phyloP scores from a whole-genome alignment of 2,113 vertebrate species.

The Craseonycteris thonglongyai region DNA sequence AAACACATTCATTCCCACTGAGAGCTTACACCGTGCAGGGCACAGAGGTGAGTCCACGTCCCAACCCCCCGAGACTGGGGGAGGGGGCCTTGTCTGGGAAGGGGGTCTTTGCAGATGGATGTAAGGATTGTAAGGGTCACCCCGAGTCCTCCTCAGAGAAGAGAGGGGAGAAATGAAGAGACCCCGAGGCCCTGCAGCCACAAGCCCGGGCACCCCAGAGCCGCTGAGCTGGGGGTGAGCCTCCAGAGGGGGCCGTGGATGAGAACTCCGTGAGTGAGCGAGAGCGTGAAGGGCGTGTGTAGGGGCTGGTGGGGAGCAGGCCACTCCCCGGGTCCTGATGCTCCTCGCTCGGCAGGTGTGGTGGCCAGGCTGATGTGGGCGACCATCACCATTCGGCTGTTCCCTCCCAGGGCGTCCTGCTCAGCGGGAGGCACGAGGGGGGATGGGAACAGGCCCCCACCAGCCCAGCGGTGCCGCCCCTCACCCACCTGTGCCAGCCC shows the following conservation, averaged over 20 bases:
- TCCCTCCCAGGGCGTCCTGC: conserved; percentile 76
- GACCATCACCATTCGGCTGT: conserved; percentile 75
- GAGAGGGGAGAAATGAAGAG: background rate
- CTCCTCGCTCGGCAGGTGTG: conserved; percentile 72
- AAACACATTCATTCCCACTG: background rate
- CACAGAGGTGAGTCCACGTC: fast-evolving
- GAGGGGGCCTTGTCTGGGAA: background rate
- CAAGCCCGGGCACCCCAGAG: background rate
- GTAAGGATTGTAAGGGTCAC: too few species aligned
- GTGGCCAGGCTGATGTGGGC: conserved; percentile 78
- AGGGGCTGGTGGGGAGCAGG: fast-evolving
- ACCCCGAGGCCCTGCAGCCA: fast-evolving
- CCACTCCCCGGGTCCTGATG: conserved; percentile 70
- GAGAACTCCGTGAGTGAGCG: background rate
- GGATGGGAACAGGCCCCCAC: fast-evolving
- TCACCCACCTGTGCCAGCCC: background rate
- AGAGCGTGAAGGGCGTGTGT: background rate
- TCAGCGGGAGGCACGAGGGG: fast-evolving
- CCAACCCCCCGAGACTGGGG: too few species aligned
- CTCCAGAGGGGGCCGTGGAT: fast-evolving
- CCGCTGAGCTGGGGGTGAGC: background rate
- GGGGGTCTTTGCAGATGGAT: background rate
- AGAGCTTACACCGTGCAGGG: background rate
- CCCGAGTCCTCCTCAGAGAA: too few species aligned
- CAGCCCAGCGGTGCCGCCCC: background rate